These are phyloP conservation scores for Taxidea taxus DNA, from an alignment of 2,113 vertebrate species.

Conservation along the genomic window DNA sequence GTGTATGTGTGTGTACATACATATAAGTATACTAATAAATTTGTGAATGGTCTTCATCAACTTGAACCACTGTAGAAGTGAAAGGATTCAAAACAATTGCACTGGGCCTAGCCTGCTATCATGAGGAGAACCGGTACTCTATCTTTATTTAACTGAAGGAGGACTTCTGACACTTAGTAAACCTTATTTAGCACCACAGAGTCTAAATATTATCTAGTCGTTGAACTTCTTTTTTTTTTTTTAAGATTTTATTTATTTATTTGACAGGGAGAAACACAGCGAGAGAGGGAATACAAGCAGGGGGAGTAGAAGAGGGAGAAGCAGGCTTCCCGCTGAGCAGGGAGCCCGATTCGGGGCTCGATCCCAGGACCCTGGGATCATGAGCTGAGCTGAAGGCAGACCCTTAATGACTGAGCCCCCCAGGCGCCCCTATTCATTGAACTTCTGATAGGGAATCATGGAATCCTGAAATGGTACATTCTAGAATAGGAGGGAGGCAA, in stretches of 20 bases:
- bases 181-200: neutral
- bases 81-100: fast-evolving
- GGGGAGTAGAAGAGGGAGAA: too few relatives aligned
- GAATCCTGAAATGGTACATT: neutral
- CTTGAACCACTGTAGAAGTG: neutral
- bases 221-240: neutral
- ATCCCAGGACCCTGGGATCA: too few relatives aligned
- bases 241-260: too few relatives aligned
- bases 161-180: neutral
- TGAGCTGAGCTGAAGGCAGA: too few relatives aligned
- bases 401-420: too few relatives aligned
- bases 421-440: neutral
- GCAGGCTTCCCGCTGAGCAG: too few relatives aligned
- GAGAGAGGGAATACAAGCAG: too few relatives aligned
- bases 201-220: neutral
- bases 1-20: fast-evolving
- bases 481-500: neutral
- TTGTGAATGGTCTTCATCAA: neutral
- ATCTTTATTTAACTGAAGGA: neutral
- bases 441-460: neutral
- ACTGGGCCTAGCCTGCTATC: neutral
- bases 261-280: too few relatives aligned
- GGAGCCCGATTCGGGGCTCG: too few relatives aligned
- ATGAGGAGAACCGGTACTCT: neutral
- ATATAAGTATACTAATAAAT: neutral